A percentile compares a stretch with the other conserved stretches of the same genome.
These are phyloP conservation scores for Gallinago stenura DNA, from an alignment of 2,797 vertebrate genomes.

Conservation along the genomic window DNA sequence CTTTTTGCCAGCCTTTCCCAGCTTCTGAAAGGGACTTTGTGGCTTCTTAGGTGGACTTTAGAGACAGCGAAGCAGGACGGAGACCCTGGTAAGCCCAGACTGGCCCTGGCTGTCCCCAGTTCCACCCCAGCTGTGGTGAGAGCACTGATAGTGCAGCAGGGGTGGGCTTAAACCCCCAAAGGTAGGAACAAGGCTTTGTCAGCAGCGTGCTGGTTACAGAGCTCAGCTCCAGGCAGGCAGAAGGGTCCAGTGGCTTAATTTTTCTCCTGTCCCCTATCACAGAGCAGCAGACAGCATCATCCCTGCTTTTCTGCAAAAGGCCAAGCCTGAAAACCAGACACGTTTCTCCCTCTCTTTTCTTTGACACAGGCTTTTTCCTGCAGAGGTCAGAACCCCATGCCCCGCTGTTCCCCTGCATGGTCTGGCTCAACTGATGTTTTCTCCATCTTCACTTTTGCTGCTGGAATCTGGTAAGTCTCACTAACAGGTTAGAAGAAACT, in stretches of 20 bases:
- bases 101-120: neutral
- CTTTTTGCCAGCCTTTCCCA: neutral
- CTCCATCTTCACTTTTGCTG: conserved; percentile 25
- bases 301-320: neutral
- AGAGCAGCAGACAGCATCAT: neutral
- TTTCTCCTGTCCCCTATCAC: neutral
- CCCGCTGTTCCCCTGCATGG: neutral
- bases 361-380: neutral
- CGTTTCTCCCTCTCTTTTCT: neutral
- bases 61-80: neutral
- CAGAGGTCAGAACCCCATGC: neutral
- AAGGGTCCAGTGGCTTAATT: fast-evolving
- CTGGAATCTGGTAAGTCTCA: conserved; percentile 4
- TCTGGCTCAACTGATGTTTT: neutral
- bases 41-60: neutral
- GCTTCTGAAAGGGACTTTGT: neutral
- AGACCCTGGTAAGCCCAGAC: neutral
- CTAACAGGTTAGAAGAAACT: neutral
- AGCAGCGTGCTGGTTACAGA: neutral
- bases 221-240: neutral
- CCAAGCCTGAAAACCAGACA: neutral
- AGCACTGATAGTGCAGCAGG: neutral
- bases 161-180: neutral
- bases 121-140: fast-evolving
- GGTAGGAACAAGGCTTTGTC: neutral